A percentile compares a stretch with the other conserved stretches of the same genome.
phyloP scores from a whole-genome alignment of 1,140 invertebrate species.

The Sinella curviseta region DNA sequence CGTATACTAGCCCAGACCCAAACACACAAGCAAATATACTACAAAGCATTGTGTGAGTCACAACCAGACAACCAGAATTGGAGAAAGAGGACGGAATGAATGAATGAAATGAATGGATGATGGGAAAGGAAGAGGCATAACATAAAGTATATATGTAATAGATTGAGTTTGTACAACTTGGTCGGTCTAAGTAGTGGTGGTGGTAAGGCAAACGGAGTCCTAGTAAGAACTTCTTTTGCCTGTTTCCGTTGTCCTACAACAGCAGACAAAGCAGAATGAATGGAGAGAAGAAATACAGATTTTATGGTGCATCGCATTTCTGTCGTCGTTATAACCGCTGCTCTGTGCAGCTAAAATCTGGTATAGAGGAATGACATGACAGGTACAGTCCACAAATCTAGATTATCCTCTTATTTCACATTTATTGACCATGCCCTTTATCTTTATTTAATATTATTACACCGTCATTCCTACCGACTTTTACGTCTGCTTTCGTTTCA shows the following conservation, averaged over 20 bases:
- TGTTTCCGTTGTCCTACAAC: background rate
- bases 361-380: background rate
- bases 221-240: background rate
- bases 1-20: no score
- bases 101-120: slow-evolving; percentile 15
- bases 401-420: slow-evolving; percentile 23
- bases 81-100: slow-evolving; percentile 7
- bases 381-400: slow-evolving; percentile 26
- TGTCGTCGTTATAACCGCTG: background rate
- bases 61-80: no score
- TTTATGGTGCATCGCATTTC: background rate
- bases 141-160: background rate
- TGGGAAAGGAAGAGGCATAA: background rate
- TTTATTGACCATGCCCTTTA: slow-evolving; percentile 26
- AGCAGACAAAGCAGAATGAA: background rate
- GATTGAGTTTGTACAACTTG: no score
- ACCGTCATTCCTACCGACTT: no score
- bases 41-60: background rate
- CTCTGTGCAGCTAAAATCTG: background rate
- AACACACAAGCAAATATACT: no score
- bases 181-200: no score
- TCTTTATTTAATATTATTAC: slow-evolving; percentile 26
- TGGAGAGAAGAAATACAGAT: background rate
- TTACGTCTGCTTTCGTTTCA: no score
- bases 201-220: background rate